Evolutionary conservation across 2,113 vertebrate species (phyloP), one percentile per base, ranked within the genome.

Genomic region (Caranx ignobilis): DNA sequence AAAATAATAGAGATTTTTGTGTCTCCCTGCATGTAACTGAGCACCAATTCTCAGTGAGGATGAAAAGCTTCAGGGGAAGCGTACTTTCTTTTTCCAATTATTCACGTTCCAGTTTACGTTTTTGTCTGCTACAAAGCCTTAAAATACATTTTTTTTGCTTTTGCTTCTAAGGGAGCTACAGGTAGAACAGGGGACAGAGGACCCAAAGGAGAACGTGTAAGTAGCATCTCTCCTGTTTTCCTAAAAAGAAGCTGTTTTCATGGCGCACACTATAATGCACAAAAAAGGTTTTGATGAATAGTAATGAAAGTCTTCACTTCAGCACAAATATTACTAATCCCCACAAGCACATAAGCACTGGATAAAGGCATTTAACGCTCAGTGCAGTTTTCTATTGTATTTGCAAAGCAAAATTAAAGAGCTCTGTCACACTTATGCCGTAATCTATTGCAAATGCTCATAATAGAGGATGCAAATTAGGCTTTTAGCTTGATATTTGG

Each of bases 121-220:
- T 79, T 75, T 21, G 48, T 37, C 15, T 55, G 8, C 11, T 59
- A 59, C 19, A 79, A 47, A 75, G 26, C n/a, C 12, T 68, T 73
- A 21, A 84, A 68, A 67, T 32, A 18, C 19, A 31, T 54, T 35
- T 70, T 70, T 39, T 68, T 75, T 86, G 19, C 79, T 4, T 79
- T 47, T 83, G 11, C 10, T 71, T 37, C 88, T 50, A 84, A 99
- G 98, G 98, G 98, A 87, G 89, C 92, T 60, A 65, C 94, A 71
- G 98, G 98, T 60, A 96, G 94, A 87, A 75, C 94, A 48, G 98
- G 98, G 80, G 98, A 99, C 79, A 94, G 98, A 95, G 98, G 98
- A 41, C 95, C 98, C 77, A 99, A 99, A 95, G 98, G 98, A 95
- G 98, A 99, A 87, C 96, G 98, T 54, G 98, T 99, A 95, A 95